phyloP scores from a whole-genome alignment of 1,140 invertebrate genomes.

The Drosophila kepulauana region DNA sequence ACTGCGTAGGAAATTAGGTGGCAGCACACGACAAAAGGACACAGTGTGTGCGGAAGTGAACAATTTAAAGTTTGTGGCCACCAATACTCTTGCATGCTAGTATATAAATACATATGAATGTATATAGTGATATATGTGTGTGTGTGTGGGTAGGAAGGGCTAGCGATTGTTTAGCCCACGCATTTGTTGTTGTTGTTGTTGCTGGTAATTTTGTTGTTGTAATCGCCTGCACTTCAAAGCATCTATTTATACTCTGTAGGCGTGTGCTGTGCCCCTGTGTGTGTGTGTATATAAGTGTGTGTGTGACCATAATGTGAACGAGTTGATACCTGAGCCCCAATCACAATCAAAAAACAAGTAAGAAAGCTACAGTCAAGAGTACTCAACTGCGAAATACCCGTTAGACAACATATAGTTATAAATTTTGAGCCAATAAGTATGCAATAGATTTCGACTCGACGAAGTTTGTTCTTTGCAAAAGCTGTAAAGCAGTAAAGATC shows the following conservation, averaged over 20 bases:
- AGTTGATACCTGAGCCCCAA: slow-evolving; percentile 55
- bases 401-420: too few relatives aligned
- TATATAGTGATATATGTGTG: slow-evolving; percentile 1
- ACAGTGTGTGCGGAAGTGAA: slow-evolving; percentile 54
- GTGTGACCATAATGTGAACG: slow-evolving; percentile 36
- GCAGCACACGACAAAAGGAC: slow-evolving; percentile 28
- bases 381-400: too few relatives aligned
- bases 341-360: slow-evolving; percentile 42
- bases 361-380: too few relatives aligned
- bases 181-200: slow-evolving; percentile 41
- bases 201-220: slow-evolving; percentile 33
- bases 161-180: slow-evolving; percentile 50
- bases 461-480: too few relatives aligned
- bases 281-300: slow-evolving; percentile 4
- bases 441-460: too few relatives aligned
- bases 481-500: too few relatives aligned
- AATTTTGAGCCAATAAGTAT: too few relatives aligned
- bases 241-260: slow-evolving; percentile 40
- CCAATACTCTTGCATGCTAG: slow-evolving; percentile 15
- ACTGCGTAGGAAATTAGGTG: slow-evolving; percentile 29
- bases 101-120: background rate
- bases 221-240: slow-evolving; percentile 59
- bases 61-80: slow-evolving; percentile 56
- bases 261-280: slow-evolving; percentile 12
- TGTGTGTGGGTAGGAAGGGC: slow-evolving; percentile 13